These are phyloP conservation scores for Cloeon dipterum DNA, from an alignment of 2,888 invertebrate species.

Conservation along the genomic window DNA sequence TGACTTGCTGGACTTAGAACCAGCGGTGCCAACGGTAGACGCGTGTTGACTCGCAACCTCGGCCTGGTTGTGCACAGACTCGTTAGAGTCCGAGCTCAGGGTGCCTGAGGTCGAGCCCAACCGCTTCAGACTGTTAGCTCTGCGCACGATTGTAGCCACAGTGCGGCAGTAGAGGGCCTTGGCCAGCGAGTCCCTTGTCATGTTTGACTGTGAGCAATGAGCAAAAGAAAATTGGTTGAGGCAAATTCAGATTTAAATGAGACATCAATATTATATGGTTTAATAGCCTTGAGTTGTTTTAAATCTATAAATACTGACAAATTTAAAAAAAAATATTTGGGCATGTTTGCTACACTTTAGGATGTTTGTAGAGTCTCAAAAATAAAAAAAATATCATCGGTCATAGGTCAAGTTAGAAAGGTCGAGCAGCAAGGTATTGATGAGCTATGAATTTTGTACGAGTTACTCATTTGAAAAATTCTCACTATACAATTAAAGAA, in stretches of 20 bases:
- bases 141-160: slow-evolving; percentile 76
- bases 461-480: too few relatives aligned
- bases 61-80: slow-evolving; percentile 67
- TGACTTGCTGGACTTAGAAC: slow-evolving; percentile 46
- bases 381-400: too few relatives aligned
- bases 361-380: too few relatives aligned
- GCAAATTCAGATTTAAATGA: neutral
- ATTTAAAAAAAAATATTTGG: neutral
- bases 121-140: slow-evolving; percentile 78
- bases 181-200: slow-evolving; percentile 71
- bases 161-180: slow-evolving; percentile 87
- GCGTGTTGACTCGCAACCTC: slow-evolving; percentile 70
- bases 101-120: slow-evolving; percentile 43
- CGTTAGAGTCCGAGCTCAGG: slow-evolving; percentile 75
- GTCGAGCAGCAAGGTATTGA: too few relatives aligned
- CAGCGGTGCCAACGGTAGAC: slow-evolving; percentile 54
- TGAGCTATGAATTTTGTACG: too few relatives aligned
- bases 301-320: neutral
- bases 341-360: too few relatives aligned
- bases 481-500: too few relatives aligned
- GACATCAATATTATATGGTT: too few relatives aligned
- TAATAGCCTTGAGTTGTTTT: neutral
- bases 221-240: slow-evolving; percentile 4
- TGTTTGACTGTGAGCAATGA: slow-evolving; percentile 37
- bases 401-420: too few relatives aligned